phyloP scores from a whole-genome alignment of 2,113 vertebrate species.

The Corydoras maculifer region DNA sequence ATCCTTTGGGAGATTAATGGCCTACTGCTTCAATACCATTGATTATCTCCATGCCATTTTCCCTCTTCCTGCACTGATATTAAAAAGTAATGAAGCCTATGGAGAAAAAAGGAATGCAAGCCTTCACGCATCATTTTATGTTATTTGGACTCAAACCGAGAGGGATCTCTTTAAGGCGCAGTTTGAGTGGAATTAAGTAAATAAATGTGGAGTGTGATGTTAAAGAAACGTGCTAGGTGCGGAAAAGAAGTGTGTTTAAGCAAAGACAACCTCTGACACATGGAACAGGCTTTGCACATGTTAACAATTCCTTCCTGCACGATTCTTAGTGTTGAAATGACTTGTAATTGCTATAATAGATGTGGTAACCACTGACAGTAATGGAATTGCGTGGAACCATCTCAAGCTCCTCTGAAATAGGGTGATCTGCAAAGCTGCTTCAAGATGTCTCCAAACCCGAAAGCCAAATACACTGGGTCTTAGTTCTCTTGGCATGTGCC shows the following conservation, averaged over 20 bases:
- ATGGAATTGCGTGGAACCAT: slow-evolving; percentile 61
- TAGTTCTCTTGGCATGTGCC: neutral
- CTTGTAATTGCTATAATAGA: slow-evolving; percentile 69
- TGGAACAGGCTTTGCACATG: slow-evolving; percentile 61
- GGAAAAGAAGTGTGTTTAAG: slow-evolving; percentile 61
- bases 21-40: slow-evolving; percentile 66
- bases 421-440: slow-evolving; percentile 57
- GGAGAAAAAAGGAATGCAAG: slow-evolving; percentile 54
- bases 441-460: slow-evolving; percentile 52
- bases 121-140: slow-evolving; percentile 73
- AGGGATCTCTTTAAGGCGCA: slow-evolving; percentile 68
- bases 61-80: slow-evolving; percentile 59
- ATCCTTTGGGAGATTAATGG: slow-evolving; percentile 73
- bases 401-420: slow-evolving; percentile 59
- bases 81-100: slow-evolving; percentile 76
- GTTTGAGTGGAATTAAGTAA: slow-evolving; percentile 72
- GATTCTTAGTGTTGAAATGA: slow-evolving; percentile 64
- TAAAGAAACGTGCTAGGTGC: slow-evolving; percentile 49
- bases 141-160: slow-evolving; percentile 71
- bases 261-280: slow-evolving; percentile 62
- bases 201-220: slow-evolving; percentile 62
- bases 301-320: slow-evolving; percentile 65
- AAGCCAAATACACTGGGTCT: slow-evolving; percentile 14
- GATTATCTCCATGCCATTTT: slow-evolving; percentile 68
- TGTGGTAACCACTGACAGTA: slow-evolving; percentile 66